Evolutionary conservation across 2,888 invertebrate genomes (phyloP).

Genomic region (Busseola fusca): DNA sequence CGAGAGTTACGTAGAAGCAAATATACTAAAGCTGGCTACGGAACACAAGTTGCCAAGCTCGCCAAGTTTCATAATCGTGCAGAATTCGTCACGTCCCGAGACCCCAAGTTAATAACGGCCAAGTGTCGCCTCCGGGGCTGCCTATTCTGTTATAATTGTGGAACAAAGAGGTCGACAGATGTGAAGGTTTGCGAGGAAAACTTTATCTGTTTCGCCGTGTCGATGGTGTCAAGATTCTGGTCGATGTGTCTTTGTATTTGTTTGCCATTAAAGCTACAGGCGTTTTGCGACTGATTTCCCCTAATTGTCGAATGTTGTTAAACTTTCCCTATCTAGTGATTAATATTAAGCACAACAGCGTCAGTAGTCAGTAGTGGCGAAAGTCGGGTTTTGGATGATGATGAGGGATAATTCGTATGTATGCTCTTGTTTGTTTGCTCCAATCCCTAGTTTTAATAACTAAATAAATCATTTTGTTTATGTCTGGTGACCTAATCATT

Average conservation of each 20-base stretch:
- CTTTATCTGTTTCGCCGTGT: conserved; percentile 47
- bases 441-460: neutral
- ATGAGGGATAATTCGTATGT: neutral
- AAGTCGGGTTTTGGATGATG: neutral
- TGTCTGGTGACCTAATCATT: neutral
- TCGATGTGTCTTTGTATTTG: conserved; percentile 29
- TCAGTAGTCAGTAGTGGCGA: too few relatives aligned
- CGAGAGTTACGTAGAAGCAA: conserved; percentile 45
- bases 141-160: conserved; percentile 60
- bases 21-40: conserved; percentile 38
- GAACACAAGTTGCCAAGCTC: conserved; percentile 51
- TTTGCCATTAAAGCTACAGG: conserved; percentile 12
- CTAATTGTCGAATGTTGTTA: neutral
- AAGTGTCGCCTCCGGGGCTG: conserved; percentile 61
- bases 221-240: conserved; percentile 31
- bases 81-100: conserved; percentile 69
- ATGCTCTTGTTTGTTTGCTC: neutral
- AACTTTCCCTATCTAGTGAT: neutral
- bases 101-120: conserved; percentile 65
- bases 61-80: conserved; percentile 69
- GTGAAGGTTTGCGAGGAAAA: conserved; percentile 47
- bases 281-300: neutral
- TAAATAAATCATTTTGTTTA: neutral
- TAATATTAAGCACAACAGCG: neutral
- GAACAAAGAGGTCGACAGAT: conserved; percentile 59